Base-by-base conservation (phyloP, 2,888 invertebrate genomes). In the Chromoteleia sp. region DNA sequence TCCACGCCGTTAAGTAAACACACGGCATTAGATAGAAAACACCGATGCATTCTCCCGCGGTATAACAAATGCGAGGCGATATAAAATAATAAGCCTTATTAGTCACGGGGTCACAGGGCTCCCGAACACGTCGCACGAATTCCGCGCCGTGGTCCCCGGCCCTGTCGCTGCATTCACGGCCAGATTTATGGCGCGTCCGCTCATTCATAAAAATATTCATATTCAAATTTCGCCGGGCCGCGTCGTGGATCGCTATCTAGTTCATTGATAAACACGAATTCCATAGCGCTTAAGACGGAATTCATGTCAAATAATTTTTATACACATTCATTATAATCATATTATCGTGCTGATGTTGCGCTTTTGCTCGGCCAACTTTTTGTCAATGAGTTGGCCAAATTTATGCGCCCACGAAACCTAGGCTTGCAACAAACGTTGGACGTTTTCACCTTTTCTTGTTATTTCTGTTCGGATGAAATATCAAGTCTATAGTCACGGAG, bases 151-250 rank as follows among this genome's bases (percentile, higher is more conserved):
- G 50, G 68, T 56, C 45, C 15, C 48, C 59, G 61, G 30, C 12
- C 45, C 67, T 41, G 54, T 86, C 85, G 81, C 84, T 85, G 87
- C 85, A 89, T 89, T 88, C 88, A 88, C 77, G 83, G 73, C 43
- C 59, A 86, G 90, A 91, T 90, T 91, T 90, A 91, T 91, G 89
- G 86, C 88, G 84, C 87, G 89, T 89, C 90, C 87, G 85, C 87
- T 90, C 90, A 91, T 91, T 91, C 91, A 91, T 91, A 91, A 91
- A 90, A 91, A 90, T 91, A 91, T 91, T 91, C 90, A 91, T 91
- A 91, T 91, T 91, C 90, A 89, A 88, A 90, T 89, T 70, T 71
- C 10, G 58, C 25, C 17, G 15, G 33, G 21, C 65, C 39, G 39
- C 61, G 29, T 50, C 67, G 43, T 52, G 80, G 81, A 81, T 81